phyloP scores from a whole-genome alignment of 2,888 invertebrate genomes.

The Erebia aethiops region DNA sequence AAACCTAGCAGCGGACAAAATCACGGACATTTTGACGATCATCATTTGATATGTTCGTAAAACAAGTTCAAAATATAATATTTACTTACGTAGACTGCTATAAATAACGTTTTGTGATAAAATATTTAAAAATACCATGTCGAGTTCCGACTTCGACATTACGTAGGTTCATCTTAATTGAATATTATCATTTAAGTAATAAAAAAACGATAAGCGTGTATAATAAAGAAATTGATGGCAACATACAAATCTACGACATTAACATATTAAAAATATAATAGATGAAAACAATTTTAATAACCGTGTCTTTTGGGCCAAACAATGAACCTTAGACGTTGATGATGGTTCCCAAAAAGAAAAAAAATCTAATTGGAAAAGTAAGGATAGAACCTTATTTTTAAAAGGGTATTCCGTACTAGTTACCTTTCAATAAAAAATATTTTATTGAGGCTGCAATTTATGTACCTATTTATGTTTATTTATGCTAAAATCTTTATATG shows the following conservation, averaged over 20 bases:
- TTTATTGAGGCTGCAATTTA: too few relatives aligned
- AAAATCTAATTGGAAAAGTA: slow-evolving; percentile 10
- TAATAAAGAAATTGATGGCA: slow-evolving; percentile 10
- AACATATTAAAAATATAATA: neutral
- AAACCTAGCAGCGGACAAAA: neutral
- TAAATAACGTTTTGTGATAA: neutral
- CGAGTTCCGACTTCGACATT: neutral
- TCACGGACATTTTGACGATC: too few relatives aligned
- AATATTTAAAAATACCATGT: neutral
- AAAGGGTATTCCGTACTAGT: slow-evolving; percentile 15
- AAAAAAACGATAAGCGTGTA: slow-evolving; percentile 12
- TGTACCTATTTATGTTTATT: too few relatives aligned
- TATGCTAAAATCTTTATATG: too few relatives aligned
- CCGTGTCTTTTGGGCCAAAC: slow-evolving; percentile 27
- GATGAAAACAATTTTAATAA: slow-evolving; percentile 26
- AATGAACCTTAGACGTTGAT: slow-evolving; percentile 21
- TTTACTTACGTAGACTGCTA: too few relatives aligned
- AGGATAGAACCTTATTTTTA: neutral
- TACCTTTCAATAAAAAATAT: neutral
- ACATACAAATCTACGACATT: slow-evolving; percentile 14
- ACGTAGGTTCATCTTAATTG: slow-evolving; percentile 3
- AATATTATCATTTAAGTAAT: neutral
- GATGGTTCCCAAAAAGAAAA: slow-evolving; percentile 29
- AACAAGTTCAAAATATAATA: too few relatives aligned
- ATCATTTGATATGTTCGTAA: too few relatives aligned